Percentiles rank a stretch among this genome's conserved stretches.
Evolutionary conservation across 2,888 invertebrate genomes (phyloP).

Genomic region (Seira sanloemensis): DNA sequence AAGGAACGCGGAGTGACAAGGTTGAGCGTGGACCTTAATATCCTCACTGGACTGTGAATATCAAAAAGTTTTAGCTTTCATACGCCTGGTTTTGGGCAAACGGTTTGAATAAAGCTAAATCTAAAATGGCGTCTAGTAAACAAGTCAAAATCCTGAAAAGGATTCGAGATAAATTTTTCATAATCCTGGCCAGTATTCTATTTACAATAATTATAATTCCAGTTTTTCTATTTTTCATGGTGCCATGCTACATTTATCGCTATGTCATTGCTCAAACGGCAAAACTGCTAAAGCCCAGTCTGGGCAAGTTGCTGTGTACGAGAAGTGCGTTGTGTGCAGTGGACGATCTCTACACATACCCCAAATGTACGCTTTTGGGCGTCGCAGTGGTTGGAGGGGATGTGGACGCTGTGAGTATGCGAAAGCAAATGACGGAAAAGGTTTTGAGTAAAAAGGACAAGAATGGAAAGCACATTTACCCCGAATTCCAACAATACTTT

Average conservation of each 20-base stretch:
- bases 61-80: too few species aligned
- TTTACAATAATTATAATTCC: constrained; percentile 59
- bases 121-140: constrained; percentile 50
- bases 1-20: too few species aligned
- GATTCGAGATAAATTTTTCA: constrained; percentile 48
- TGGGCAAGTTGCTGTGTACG: constrained; percentile 60
- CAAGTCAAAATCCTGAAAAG: constrained; percentile 45
- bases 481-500: constrained; percentile 67
- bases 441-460: constrained; percentile 50
- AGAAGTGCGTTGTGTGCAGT: constrained; percentile 62
- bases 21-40: too few species aligned
- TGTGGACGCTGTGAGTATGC: constrained; percentile 45
- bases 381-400: constrained; percentile 59
- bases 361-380: constrained; percentile 64
- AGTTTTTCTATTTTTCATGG: constrained; percentile 46
- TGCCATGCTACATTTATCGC: constrained; percentile 64
- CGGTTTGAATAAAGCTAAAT: too few species aligned
- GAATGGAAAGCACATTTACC: constrained; percentile 56
- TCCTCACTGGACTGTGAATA: too few species aligned
- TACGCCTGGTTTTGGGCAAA: too few species aligned
- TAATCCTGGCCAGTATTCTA: constrained; percentile 50
- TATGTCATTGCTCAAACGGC: constrained; percentile 45
- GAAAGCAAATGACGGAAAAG: constrained; percentile 43
- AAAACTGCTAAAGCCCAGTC: constrained; percentile 47
- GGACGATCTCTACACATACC: constrained; percentile 62